Base-by-base conservation (phyloP, 2,888 invertebrate genomes). In the Acanthoscelides obtectus region DNA sequence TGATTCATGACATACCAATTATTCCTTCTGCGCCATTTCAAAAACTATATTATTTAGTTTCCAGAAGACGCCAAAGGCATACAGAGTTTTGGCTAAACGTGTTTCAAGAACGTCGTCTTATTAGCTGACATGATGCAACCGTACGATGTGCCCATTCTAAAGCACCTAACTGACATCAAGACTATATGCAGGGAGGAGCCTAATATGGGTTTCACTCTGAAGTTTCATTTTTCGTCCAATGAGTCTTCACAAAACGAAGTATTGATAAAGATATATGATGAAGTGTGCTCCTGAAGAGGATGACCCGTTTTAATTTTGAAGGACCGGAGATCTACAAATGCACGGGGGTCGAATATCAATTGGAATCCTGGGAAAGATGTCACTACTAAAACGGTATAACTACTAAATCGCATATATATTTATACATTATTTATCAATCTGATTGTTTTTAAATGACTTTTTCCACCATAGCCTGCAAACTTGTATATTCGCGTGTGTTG, bases 41-140 rank as follows among this genome's bases (percentile, higher is more conserved):
- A 12, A 12, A 17, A 45, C 1, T 1, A 12, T 12, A 45, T 45
- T 17, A 3, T 45, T 12, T 45, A 45, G 45, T 45, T n/a, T 45
- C 5, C 45, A 21, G 72, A 75, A 82, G 74, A 86, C 75, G 80
- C 82, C 5, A 90, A 90, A 84, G 98, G 98, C 73, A 91, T 99
- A 80, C 95, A 2, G 93, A 95, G 75, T 99, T 99, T 87, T 99
- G 99, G 99, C 87, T 97, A 77, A 96, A 94, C 45, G 95, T 97
- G 82, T 95, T n/a, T 99, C 84, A 95, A 94, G 84, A 96, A 96
- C 87, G 94, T 95, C 70, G 93, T 92, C 67, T 89, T 95, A 86
- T 87, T 97, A 72, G 89, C 92, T 67, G 96, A 97, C 82, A 94
- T 97, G 94, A 92, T 96, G 81, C 94, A 95, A 81, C 91, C 92